A percentile compares a stretch with the other conserved stretches of the same genome.
Evolutionary conservation across 2,113 vertebrate species (phyloP).

Genomic region (Rhinoderma darwinii): DNA sequence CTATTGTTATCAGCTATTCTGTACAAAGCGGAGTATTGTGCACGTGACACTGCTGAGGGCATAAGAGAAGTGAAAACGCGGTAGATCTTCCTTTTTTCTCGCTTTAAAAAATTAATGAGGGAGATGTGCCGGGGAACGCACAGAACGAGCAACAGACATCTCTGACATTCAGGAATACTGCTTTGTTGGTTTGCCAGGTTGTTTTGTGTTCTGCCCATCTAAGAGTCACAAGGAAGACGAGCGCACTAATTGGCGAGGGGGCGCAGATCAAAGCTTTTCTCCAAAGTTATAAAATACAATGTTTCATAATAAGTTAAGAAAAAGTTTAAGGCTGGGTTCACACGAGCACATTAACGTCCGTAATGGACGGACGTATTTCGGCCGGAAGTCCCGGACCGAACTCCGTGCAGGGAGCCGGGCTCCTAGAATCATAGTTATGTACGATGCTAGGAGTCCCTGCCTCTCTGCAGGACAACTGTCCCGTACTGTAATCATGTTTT

Average conservation of each 20-base stretch:
- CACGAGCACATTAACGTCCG: too few species aligned
- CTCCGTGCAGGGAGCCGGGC: too few species aligned
- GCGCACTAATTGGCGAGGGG: background rate
- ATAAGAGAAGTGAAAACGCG: background rate
- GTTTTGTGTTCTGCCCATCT: background rate
- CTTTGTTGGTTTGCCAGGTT: conserved; percentile 1
- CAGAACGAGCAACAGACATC: background rate
- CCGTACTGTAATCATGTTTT: too few species aligned
- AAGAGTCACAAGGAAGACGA: background rate
- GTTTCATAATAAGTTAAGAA: background rate
- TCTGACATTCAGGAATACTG: background rate
- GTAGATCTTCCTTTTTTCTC: background rate
- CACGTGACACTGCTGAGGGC: background rate
- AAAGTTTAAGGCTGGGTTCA: too few species aligned
- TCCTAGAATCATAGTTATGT: too few species aligned
- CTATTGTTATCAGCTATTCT: background rate
- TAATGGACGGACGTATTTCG: too few species aligned
- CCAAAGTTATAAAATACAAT: background rate
- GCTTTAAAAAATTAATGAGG: background rate
- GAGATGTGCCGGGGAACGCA: background rate
- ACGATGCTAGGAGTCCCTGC: too few species aligned
- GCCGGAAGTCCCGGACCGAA: too few species aligned
- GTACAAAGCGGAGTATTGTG: background rate
- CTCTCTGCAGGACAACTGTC: too few species aligned
- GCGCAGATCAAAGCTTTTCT: background rate